Conservation (phyloP, 2,888 invertebrate species). For the Drosophila antonietae region DNA sequence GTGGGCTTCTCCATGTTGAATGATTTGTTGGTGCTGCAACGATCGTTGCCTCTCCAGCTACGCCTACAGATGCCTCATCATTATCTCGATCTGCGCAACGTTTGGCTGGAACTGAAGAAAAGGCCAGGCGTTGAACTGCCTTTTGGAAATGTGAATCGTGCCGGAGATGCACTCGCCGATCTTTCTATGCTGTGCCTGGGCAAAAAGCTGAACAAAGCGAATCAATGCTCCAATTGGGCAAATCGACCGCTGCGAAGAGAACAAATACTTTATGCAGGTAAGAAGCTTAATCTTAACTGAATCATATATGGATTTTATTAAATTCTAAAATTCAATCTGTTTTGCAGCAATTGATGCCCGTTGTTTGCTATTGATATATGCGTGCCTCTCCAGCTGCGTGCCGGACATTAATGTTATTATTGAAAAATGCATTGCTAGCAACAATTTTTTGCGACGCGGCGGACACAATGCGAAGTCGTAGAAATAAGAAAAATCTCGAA, state of each 20-base stretch:
- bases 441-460: conserved; percentile 65
- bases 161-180: conserved; percentile 89
- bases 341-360: conserved; percentile 92
- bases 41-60: conserved; percentile 86
- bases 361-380: conserved; percentile 93
- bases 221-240: conserved; percentile 97
- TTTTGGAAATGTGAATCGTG: conserved; percentile 83
- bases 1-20: conserved; percentile 86
- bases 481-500: conserved; percentile 10
- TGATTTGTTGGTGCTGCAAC: conserved; percentile 88
- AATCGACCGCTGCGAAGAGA: conserved; percentile 91
- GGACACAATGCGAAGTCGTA: conserved; percentile 42
- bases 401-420: conserved; percentile 78
- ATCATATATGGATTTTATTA: background rate
- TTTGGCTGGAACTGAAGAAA: conserved; percentile 87
- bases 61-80: conserved; percentile 81
- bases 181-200: conserved; percentile 92
- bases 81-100: conserved; percentile 87
- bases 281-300: conserved; percentile 4
- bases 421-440: conserved; percentile 69
- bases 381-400: conserved; percentile 85
- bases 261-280: conserved; percentile 92
- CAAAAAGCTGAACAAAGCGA: conserved; percentile 91
- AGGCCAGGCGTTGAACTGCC: conserved; percentile 86
- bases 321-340: background rate